Evolutionary conservation across 2,888 invertebrate genomes (phyloP).

Genomic region (Conistra vaccinii): DNA sequence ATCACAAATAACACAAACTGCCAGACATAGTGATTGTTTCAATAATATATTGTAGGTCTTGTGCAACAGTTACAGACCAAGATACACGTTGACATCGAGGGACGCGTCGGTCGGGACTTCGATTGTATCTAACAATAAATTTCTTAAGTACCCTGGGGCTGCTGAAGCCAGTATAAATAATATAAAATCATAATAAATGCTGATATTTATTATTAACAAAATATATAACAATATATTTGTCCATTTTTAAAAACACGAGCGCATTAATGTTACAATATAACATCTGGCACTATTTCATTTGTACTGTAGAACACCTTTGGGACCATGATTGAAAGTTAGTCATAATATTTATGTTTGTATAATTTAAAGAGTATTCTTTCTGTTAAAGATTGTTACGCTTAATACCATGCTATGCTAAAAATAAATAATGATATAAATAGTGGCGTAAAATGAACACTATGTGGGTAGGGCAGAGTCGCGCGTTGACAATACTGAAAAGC

Average conservation of each 20-base stretch:
- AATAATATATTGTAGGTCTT: conserved; percentile 16
- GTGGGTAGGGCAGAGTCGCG: conserved; percentile 51
- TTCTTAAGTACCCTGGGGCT: conserved; percentile 84
- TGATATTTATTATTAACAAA: conserved; percentile 73
- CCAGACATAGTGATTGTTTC: conserved; percentile 23
- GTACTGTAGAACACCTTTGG: conserved; percentile 66
- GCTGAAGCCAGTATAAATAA: conserved; percentile 72
- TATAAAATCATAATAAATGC: conserved; percentile 83
- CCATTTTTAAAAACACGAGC: not conserved
- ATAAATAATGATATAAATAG: conserved; percentile 85
- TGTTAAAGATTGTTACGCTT: conserved; percentile 76
- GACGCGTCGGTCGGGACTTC: conserved; percentile 10
- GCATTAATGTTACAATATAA: not conserved
- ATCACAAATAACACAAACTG: conserved; percentile 24
- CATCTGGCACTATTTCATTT: conserved; percentile 75
- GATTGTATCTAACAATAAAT: conserved; percentile 50
- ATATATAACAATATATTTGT: conserved; percentile 60
- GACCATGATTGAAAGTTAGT: conserved; percentile 53
- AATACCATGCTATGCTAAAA: conserved; percentile 75
- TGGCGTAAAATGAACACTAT: conserved; percentile 73
- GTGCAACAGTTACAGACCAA: conserved; percentile 20
- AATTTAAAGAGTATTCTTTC: conserved; percentile 71
- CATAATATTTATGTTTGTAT: conserved; percentile 55
- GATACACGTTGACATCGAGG: not conserved
- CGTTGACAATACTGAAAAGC: conserved; percentile 75